Conservation (phyloP, 2,888 invertebrate species). For the Erynnis tages region DNA sequence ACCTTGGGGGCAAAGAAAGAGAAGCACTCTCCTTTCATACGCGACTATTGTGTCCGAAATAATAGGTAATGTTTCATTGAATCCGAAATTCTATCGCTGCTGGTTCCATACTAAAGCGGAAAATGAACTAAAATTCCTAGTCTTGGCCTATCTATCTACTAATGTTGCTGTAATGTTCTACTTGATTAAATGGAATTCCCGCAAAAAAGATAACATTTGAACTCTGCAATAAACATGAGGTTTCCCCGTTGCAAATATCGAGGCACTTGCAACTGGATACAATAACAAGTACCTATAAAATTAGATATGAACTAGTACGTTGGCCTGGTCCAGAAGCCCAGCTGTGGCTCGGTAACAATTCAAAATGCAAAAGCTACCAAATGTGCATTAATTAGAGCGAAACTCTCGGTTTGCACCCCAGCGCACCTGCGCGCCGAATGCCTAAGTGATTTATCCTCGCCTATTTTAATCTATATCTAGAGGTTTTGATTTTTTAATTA, state of each 20-base stretch:
- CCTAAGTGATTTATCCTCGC: slow-evolving; percentile 8
- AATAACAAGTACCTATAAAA: not conserved
- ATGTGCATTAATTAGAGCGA: slow-evolving; percentile 31
- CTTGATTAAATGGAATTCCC: not conserved
- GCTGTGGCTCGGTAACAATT: slow-evolving; percentile 14
- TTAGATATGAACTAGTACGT: not conserved
- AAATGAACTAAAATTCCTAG: too few species aligned
- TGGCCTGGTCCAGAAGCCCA: not conserved
- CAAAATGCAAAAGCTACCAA: slow-evolving; percentile 23
- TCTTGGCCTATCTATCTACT: too few species aligned
- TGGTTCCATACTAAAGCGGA: too few species aligned
- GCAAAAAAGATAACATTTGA: slow-evolving; percentile 1
- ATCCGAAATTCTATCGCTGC: too few species aligned
- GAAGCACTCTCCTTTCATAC: too few species aligned
- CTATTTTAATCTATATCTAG: too few species aligned
- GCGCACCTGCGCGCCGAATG: slow-evolving; percentile 19
- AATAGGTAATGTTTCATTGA: too few species aligned
- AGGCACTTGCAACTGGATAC: not conserved
- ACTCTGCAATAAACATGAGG: not conserved
- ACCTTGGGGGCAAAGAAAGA: too few species aligned
- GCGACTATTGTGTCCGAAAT: too few species aligned
- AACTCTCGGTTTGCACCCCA: slow-evolving; percentile 25
- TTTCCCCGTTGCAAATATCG: not conserved
- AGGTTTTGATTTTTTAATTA: too few species aligned
- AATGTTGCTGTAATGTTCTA: too few species aligned